Percentiles rank a stretch among this genome's conserved stretches.
phyloP scores from a whole-genome alignment of 2,888 invertebrate genomes.

The Litoditis marina region DNA sequence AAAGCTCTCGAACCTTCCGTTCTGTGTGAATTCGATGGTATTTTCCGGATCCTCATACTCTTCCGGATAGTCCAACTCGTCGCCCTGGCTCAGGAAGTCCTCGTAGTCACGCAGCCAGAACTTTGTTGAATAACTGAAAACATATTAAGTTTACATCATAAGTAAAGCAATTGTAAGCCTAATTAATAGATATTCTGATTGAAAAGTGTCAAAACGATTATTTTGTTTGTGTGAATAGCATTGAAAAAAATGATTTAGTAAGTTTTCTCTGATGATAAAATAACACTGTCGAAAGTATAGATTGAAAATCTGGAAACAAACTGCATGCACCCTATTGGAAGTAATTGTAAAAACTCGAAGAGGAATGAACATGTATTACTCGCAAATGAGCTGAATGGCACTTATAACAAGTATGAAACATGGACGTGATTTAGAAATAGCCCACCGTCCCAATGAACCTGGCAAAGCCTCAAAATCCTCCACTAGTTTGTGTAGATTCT shows the following conservation, averaged over 20 bases:
- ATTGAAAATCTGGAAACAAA: no score
- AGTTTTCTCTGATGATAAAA: background rate
- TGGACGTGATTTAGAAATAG: background rate
- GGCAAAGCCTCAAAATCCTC: background rate
- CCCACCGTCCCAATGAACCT: background rate
- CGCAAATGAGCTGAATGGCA: conserved; percentile 3
- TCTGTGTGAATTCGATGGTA: conserved; percentile 29
- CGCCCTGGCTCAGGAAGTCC: conserved; percentile 42
- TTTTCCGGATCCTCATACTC: conserved; percentile 30
- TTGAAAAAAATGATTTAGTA: background rate
- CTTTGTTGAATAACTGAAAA: conserved; percentile 56
- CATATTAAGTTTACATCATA: background rate
- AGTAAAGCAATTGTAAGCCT: no score
- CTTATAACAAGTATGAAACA: background rate
- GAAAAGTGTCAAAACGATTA: no score
- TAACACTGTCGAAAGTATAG: no score
- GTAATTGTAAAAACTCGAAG: no score
- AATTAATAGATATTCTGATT: no score
- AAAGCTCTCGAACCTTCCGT: conserved; percentile 13
- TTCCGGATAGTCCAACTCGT: conserved; percentile 42
- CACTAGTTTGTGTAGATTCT: background rate
- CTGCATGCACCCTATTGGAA: no score
- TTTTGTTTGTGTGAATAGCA: no score
- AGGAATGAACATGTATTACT: no score
- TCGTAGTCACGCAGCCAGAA: conserved; percentile 56